Percentiles rank a stretch among this genome's conserved stretches.
Evolutionary conservation across 2,797 vertebrate genomes (phyloP).

Genomic region (Pempheris klunzingeri): DNA sequence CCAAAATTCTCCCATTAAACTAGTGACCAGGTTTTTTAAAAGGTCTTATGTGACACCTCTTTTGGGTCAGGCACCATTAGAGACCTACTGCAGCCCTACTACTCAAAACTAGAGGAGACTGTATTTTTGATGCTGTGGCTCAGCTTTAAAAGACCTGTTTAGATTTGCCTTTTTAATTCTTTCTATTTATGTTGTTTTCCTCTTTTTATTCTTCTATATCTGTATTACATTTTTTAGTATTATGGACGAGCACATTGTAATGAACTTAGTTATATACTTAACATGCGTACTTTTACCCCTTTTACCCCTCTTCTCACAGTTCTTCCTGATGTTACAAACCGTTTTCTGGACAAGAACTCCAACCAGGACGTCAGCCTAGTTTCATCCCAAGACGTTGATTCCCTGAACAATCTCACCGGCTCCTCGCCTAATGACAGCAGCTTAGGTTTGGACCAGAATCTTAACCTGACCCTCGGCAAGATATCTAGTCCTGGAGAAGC

Average conservation of each 20-base stretch:
- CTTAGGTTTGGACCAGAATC: conserved; percentile 76
- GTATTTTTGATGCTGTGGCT: not conserved
- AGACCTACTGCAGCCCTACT: not conserved
- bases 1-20: not conserved
- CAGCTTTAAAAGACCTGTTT: not conserved
- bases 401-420: conserved; percentile 70
- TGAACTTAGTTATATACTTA: not conserved
- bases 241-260: not conserved
- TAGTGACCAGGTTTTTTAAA: not conserved
- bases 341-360: conserved; percentile 72
- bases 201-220: not conserved
- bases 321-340: conserved; percentile 73
- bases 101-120: not conserved
- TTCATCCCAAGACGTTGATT: conserved; percentile 50
- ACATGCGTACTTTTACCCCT: not conserved
- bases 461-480: conserved; percentile 72
- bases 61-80: no score
- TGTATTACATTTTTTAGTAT: not conserved
- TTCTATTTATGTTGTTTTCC: not conserved
- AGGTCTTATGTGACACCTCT: conserved; percentile 2
- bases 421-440: conserved; percentile 29
- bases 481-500: conserved; percentile 35
- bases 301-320: conserved; percentile 60
- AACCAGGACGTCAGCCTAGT: conserved; percentile 61
- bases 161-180: not conserved